These are phyloP conservation scores for Clusia tigrina DNA, from an alignment of 2,888 invertebrate genomes.

Conservation along the genomic window DNA sequence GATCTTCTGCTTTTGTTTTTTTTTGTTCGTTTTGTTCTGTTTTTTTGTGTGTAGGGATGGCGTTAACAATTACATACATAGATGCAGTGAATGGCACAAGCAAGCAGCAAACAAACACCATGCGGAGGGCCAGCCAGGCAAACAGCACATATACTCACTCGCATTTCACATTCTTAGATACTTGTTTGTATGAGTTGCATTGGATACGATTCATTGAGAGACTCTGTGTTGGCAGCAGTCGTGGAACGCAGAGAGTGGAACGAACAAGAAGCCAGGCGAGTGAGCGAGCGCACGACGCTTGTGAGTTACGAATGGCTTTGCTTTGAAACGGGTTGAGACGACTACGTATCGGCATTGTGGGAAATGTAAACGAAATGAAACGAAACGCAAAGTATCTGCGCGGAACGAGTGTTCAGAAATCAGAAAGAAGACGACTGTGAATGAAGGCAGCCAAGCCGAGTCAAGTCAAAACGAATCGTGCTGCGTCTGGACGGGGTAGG, in stretches of 20 bases:
- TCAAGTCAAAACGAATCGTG: too few species aligned
- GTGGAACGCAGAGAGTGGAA: slow-evolving; percentile 1
- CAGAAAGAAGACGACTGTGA: slow-evolving; percentile 48
- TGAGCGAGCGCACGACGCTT: not conserved
- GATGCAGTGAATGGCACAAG: not conserved
- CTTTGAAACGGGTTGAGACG: too few species aligned
- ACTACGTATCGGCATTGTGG: slow-evolving; percentile 25
- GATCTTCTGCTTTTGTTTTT: too few species aligned
- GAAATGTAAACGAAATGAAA: too few species aligned
- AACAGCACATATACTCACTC: not conserved
- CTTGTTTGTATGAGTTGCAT: not conserved
- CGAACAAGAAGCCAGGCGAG: slow-evolving; percentile 29
- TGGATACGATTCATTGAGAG: not conserved
- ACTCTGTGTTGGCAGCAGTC: not conserved
- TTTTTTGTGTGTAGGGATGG: slow-evolving; percentile 39
- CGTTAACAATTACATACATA: slow-evolving; percentile 54
- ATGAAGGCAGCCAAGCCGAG: slow-evolving; percentile 47
- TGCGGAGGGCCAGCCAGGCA: not conserved
- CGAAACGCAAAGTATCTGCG: slow-evolving; percentile 52
- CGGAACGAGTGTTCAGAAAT: slow-evolving; percentile 44
- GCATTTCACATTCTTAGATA: slow-evolving; percentile 2
- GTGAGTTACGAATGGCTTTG: too few species aligned
- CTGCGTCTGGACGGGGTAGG: too few species aligned
- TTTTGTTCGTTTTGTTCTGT: too few species aligned
- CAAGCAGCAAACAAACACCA: not conserved